These are phyloP conservation scores for Aphaenogaster ashmeadi DNA, from an alignment of 1,140 invertebrate species.

Conservation along the genomic window DNA sequence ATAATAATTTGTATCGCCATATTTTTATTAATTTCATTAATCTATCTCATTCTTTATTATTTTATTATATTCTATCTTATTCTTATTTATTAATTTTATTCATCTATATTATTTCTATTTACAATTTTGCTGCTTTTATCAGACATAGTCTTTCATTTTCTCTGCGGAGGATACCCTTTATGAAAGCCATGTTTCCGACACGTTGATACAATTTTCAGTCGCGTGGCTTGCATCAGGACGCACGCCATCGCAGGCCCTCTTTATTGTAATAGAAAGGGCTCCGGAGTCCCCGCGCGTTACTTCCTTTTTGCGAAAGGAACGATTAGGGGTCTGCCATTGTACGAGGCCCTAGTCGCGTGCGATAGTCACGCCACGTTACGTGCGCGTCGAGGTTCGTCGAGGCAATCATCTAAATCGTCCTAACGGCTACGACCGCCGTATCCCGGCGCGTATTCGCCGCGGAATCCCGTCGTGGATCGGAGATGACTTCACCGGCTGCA, in stretches of 20 bases:
- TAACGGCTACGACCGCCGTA: constrained; percentile 74
- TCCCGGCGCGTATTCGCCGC: constrained; percentile 16
- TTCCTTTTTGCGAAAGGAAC: constrained; percentile 76
- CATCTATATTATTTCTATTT: background rate
- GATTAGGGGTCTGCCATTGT: constrained; percentile 76
- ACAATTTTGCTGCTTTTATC: background rate
- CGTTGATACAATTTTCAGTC: constrained; percentile 70
- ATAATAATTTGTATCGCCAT: background rate
- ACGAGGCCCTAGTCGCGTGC: constrained; percentile 78
- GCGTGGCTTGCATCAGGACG: constrained; percentile 75
- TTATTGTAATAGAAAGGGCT: constrained; percentile 64
- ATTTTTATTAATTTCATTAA: background rate
- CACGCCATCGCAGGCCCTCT: constrained; percentile 55
- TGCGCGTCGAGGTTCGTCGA: constrained; percentile 63
- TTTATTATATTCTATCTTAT: no score
- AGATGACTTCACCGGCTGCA: constrained; percentile 50
- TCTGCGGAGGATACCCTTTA: background rate
- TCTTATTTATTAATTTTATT: background rate
- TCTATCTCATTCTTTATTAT: background rate
- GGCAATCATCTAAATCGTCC: constrained; percentile 83
- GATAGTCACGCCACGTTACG: constrained; percentile 81
- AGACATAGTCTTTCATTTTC: background rate
- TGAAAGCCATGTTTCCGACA: background rate
- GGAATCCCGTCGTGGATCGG: constrained; percentile 28
- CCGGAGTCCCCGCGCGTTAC: constrained; percentile 24